Evolutionary conservation across 2,888 invertebrate genomes (phyloP), one percentile per base, ranked within the genome.

Genomic region (Carabus problematicus): DNA sequence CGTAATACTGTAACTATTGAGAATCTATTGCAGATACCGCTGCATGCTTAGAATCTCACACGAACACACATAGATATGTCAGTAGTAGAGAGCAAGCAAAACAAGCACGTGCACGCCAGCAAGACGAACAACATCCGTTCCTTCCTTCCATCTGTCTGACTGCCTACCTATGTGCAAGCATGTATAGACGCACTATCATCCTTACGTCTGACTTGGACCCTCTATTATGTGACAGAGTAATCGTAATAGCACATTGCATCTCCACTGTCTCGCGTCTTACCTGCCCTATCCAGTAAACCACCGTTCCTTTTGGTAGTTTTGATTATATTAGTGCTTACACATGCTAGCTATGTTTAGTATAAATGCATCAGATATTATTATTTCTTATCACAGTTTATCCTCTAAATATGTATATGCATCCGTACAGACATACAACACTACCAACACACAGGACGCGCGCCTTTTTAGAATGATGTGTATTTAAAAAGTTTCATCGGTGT

Each of bases 1-100:
- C 70, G 63, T 70, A 64, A 64, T 70, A 70, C n/a, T 59, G 59
- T 61, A 70, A 58, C 56, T 62, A 62, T 54, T 61, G 61, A 67
- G 41, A 52, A 16, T 52, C 52, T 52, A 19, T 60, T 56, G 66
- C 66, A 66, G 67, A 52, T 60, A 60, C 66, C 60, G 67, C 59
- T 67, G 67, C 67, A 67, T 67, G 67, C 67, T 67, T 67, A 47
- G n/a, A 45, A 11, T 45, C 14, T 12, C 45, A 45, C 14, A 12
- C 54, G 55, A 29, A 64, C 55, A 52, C 52, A 63, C 54, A 54
- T 45, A 12, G 45, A 12, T 12, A 12, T 45, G 45, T 45, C 42
- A 40, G 41, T 54, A 55, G 42, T 54, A 55, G 42, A 55, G 45
- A 29, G 12, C 29, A 56, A 29, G 18, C 18, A 29, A 56, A 39